Evolutionary conservation across 2,888 invertebrate species (phyloP).

Genomic region (Pandemis heparana): DNA sequence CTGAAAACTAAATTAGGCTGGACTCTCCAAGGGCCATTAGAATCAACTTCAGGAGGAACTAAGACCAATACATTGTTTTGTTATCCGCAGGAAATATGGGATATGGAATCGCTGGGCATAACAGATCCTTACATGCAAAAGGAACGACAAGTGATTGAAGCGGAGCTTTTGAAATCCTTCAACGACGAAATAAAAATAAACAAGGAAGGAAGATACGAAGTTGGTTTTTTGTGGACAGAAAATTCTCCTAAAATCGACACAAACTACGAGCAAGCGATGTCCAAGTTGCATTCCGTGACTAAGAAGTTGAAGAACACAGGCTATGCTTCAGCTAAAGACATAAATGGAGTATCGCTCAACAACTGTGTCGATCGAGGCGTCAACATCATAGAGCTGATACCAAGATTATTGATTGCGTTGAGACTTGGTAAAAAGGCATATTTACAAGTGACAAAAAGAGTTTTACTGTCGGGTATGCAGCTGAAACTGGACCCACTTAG

Average conservation of each 20-base stretch:
- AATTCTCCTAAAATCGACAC: neutral
- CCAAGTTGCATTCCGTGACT: neutral
- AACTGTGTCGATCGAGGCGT: no score
- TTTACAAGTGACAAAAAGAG: no score
- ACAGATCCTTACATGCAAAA: neutral
- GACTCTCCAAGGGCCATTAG: conserved; percentile 14
- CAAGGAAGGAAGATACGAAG: neutral
- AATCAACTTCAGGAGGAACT: conserved; percentile 30
- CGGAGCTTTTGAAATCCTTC: neutral
- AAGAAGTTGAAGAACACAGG: neutral
- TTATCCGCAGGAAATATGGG: conserved; percentile 49
- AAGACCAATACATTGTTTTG: neutral
- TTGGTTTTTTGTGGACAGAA: neutral
- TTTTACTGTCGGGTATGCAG: no score
- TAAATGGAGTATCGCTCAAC: no score
- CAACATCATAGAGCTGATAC: no score
- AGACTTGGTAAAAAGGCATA: no score
- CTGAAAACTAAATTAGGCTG: conserved; percentile 16
- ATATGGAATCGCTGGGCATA: no score
- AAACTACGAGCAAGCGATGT: neutral
- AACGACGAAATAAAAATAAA: neutral
- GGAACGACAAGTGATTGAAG: neutral
- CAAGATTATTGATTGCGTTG: no score
- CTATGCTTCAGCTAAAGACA: no score
- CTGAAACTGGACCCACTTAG: no score